These are phyloP conservation scores for Oopsacas minuta DNA, from an alignment of 37 sponge, comb jelly and placozoan genomes.

Conservation along the genomic window DNA sequence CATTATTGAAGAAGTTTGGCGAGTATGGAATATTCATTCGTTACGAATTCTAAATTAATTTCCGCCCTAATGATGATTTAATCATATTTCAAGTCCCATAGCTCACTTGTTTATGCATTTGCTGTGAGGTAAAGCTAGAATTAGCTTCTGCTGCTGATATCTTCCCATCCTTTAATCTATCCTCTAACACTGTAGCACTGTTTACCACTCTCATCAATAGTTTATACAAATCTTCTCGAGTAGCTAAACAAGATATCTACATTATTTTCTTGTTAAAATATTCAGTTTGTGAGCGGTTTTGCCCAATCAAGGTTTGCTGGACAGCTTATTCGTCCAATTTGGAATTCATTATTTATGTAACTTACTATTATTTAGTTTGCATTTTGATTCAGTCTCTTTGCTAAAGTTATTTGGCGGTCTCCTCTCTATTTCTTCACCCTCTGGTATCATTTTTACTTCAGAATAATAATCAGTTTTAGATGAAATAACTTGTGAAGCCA, in stretches of 20 bases:
- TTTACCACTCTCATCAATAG: constrained; percentile 7
- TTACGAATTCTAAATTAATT: too few species aligned
- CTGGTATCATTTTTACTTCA: neutral
- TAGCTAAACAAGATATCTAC: neutral
- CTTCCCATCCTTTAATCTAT: neutral
- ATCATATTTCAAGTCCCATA: neutral
- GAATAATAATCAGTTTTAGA: neutral
- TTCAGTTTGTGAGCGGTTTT: too few species aligned
- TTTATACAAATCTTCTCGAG: constrained; percentile 3
- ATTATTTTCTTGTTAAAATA: neutral
- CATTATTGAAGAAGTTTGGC: too few species aligned
- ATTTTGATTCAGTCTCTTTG: neutral
- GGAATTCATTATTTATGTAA: neutral
- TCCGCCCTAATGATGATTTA: too few species aligned
- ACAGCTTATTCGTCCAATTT: too few species aligned
- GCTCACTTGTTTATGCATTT: neutral
- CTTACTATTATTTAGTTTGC: neutral
- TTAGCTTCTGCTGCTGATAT: neutral
- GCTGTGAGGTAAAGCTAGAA: neutral
- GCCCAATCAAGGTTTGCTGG: too few species aligned
- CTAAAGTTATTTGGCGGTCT: neutral
- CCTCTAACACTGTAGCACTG: constrained; percentile 4
- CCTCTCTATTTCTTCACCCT: neutral
- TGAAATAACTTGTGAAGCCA: neutral
- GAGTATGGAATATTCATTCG: too few species aligned